Base-by-base conservation (phyloP, 2,797 vertebrate genomes). In the Takifugu ocellatus region DNA sequence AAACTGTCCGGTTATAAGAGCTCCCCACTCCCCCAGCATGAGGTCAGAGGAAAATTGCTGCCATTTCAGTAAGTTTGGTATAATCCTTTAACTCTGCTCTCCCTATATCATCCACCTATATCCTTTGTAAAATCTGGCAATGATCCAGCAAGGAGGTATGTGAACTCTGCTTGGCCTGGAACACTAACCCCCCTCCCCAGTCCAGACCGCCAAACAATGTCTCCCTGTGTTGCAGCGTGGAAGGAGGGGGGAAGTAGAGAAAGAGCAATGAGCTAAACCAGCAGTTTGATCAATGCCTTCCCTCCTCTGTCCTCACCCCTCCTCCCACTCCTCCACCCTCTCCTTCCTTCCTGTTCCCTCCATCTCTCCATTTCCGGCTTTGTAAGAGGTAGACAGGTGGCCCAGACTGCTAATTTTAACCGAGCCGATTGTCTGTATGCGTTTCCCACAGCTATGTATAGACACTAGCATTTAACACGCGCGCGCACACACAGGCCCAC, bases 321-420 rank as follows among this genome's bases (percentile, higher is more conserved):
- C 51, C 59, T 57, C 24, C 59, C 25, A 14, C 42, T 45, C 15
- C 66, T 57, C 64, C 66, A 17, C 59, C 24, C 15, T 33, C 49
- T 61, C 68, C 66, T 77, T 72, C 77, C 78, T 84, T 78, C 63
- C 75, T 66, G 67, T 61, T 78, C 55, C 70, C 72, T 77, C 72
- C 59, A 57, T 74, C 75, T 31, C 67, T 58, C 45, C 54, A 51
- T 78, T 81, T 76, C 79, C 65, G 70, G 55, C 60, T 70, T 63
- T 72, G 68, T 74, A 64, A 79, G 75, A 75, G 54, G 47, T 63
- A 64, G 65, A 82, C 85, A 87, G 85, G 85, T 85, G 86, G 79
- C 63, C 75, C 54, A 69, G 87, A 84, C 84, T 87, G 81, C 84
- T 88, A 85, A 87, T 88, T 87, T 84, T 79, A 82, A 77, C 68